phyloP scores from a whole-genome alignment of 37 sponge, comb jelly and placozoan genomes.

The Bolinopsis microptera region DNA sequence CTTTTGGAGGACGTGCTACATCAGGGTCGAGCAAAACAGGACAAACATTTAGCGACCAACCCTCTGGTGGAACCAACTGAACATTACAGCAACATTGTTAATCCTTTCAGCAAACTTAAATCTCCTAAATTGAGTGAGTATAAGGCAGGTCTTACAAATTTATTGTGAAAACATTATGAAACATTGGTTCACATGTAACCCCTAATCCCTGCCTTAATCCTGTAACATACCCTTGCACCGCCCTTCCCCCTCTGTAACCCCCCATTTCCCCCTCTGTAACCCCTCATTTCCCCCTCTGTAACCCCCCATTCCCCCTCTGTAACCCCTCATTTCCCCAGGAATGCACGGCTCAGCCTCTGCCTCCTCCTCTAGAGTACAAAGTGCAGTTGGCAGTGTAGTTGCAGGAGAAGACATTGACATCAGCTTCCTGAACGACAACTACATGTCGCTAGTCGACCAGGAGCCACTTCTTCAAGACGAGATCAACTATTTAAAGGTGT shows the following conservation, averaged over 20 bases:
- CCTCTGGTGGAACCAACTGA: slow-evolving; percentile 11
- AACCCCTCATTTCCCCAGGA: too few relatives aligned
- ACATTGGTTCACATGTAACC: too few relatives aligned
- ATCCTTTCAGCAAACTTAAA: slow-evolving; percentile 13
- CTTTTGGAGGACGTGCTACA: slow-evolving; percentile 51
- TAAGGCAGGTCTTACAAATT: too few relatives aligned
- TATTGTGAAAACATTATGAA: too few relatives aligned
- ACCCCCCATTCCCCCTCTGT: too few relatives aligned
- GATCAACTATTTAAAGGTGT: slow-evolving; percentile 54
- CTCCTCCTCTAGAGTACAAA: slow-evolving; percentile 43
- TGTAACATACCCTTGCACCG: too few relatives aligned
- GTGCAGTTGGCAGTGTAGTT: slow-evolving; percentile 61
- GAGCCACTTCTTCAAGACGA: slow-evolving; percentile 40
- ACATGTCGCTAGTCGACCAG: slow-evolving; percentile 59
- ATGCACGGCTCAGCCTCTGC: slow-evolving; percentile 16
- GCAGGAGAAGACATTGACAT: neutral
- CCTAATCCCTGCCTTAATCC: too few relatives aligned
- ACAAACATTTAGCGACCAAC: slow-evolving; percentile 19
- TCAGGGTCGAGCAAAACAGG: slow-evolving; percentile 51
- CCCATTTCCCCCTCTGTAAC: too few relatives aligned
- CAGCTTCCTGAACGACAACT: slow-evolving; percentile 37
- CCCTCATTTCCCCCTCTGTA: too few relatives aligned
- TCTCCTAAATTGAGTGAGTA: slow-evolving; percentile 18
- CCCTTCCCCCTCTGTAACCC: too few relatives aligned
- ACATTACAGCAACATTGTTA: slow-evolving; percentile 29